Evolutionary conservation across 2,797 vertebrate species (phyloP).

Genomic region (Iguana delicatissima): DNA sequence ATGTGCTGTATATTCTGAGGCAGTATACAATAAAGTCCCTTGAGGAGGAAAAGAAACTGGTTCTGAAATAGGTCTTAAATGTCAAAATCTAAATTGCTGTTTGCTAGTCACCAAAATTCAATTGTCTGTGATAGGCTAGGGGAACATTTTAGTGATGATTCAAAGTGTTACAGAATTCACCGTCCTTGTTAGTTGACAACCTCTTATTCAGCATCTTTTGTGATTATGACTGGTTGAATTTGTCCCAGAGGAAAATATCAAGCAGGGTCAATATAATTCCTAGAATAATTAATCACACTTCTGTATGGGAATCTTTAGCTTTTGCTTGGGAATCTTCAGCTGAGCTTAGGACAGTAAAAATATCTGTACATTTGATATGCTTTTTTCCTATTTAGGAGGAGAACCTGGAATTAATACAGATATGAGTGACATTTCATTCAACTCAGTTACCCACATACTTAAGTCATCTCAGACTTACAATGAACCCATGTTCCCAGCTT

Average conservation of each 20-base stretch:
- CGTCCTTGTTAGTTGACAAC: neutral
- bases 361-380: neutral
- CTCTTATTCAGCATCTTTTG: accelerated
- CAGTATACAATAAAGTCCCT: constrained; percentile 64
- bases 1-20: constrained; percentile 62
- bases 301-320: neutral
- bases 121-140: neutral
- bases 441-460: neutral
- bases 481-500: neutral
- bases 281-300: neutral
- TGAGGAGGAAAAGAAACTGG: constrained; percentile 61
- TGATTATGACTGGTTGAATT: neutral
- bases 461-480: neutral
- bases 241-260: neutral
- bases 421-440: neutral
- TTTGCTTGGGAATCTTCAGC: neutral
- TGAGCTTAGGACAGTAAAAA: neutral
- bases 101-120: neutral
- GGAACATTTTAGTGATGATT: constrained; percentile 4
- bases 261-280: neutral
- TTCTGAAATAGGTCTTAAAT: constrained; percentile 42
- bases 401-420: neutral
- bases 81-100: constrained; percentile 29
- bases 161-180: constrained; percentile 1
- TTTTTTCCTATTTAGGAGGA: neutral